Evolutionary conservation across 2,113 vertebrate species (phyloP).

Genomic region (Lepus americanus): DNA sequence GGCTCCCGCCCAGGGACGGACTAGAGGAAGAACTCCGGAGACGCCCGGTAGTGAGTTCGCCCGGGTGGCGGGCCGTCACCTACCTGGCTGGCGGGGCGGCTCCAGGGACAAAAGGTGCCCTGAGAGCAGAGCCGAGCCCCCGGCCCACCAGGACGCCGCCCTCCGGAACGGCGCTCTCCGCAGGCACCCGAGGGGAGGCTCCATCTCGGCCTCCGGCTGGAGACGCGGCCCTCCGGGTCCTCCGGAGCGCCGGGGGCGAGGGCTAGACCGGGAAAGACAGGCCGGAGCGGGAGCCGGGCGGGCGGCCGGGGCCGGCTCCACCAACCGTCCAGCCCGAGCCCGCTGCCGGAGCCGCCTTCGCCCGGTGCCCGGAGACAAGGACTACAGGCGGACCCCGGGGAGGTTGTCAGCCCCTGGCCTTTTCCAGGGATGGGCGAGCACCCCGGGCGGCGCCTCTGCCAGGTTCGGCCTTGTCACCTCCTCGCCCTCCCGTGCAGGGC

Average conservation of each 20-base stretch:
- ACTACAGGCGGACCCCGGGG: not conserved
- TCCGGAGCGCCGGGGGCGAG: not conserved
- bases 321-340: conserved; percentile 1
- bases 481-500: not conserved
- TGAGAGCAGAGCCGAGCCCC: conserved; percentile 56
- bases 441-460: conserved; percentile 38
- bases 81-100: conserved; percentile 63
- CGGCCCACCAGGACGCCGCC: conserved; percentile 21
- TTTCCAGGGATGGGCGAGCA: conserved; percentile 35
- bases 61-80: not conserved
- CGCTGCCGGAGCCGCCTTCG: conserved; percentile 3
- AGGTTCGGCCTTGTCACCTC: not conserved
- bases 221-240: not conserved
- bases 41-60: conserved; percentile 49
- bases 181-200: conserved; percentile 16
- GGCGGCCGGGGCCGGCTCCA: not conserved
- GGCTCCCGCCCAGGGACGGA: not conserved
- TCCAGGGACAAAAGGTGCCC: conserved; percentile 67
- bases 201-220: conserved; percentile 38
- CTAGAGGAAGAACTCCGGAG: conserved; percentile 53
- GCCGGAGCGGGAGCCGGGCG: not conserved
- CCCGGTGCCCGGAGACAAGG: not conserved
- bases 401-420: conserved; percentile 51
- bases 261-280: not conserved
- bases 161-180: not conserved